Base-by-base conservation (phyloP, 2,113 vertebrate species). In the Rhea pennata region DNA sequence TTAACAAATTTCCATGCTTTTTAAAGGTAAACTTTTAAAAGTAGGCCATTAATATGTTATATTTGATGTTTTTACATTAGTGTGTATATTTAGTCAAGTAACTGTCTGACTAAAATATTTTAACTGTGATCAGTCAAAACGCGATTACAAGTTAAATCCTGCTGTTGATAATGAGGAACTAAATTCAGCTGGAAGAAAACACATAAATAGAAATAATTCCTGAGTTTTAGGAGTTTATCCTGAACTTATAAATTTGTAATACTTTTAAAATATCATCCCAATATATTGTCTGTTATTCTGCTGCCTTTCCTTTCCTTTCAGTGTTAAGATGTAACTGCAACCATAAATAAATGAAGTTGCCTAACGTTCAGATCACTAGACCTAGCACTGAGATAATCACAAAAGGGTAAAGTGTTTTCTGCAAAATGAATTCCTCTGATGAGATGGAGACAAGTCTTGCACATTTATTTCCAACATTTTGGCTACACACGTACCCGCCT, bases 381-480 rank as follows among this genome's bases (percentile, higher is more conserved):
- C 44, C 75, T 93, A 81, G 79, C 86, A 80, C 33, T 78, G 50
- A 77, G 66, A 75, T 78, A 94, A 59, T 85, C 48, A 81, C 31
- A 61, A 71, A 86, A 87, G 53, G 72, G 82, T 95, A 96, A 93
- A 86, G 54, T 29, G 71, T 83, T 93, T 53, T 76, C 62, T 83
- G 82, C 76, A 88, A 96, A 95, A 76, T 71, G 21, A 15, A 39
- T 95, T 95, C 44, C 74, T 81, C 74, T 69, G 77, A 71, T 53
- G 54, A 91, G 48, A 58, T 31, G 42, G 46, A 88, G 54, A 66
- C 87, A 71, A 29, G 51, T 39, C 42, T 86, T 87, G 80, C 48
- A 93, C 46, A 75, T 66, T 97, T 96, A 90, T 89, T 96, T 90
- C 80, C 79, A 84, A 50, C 58, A 58, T 91, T 96, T 94, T 97